Evolutionary conservation across 1,140 invertebrate species (phyloP), one percentile per base, ranked within the genome.

Genomic region (Leptopilina clavipes): DNA sequence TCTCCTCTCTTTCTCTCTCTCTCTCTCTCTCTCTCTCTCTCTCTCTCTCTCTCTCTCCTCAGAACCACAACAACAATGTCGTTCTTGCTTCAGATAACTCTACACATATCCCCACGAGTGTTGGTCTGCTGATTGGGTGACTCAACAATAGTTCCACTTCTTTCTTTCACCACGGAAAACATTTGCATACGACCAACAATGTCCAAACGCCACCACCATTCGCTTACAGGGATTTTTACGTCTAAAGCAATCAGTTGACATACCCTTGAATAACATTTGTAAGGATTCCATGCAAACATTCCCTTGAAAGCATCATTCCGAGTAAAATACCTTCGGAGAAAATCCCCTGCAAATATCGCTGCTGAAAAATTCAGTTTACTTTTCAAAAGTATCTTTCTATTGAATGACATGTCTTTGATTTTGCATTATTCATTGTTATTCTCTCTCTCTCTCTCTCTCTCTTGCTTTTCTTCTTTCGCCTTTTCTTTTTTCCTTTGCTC

Each of bases 61-160:
- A 76, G 76, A 70, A 77, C 82, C 81, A 80, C 83, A 85, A 80
- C 80, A 81, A 82, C 79, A 77, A 81, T 81, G 72, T 80, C 65
- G 59, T 71, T 70, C 65, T 72, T 44, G 48, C 43, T 25, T 65
- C 59, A 65, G 59, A 65, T 65, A 25, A 31, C 59, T 65, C 14
- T 19, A 40, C 59, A 65, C 59, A 65, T 65, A 65, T 65, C 22
- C 18, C 59, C 59, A 65, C 22, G 59, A 65, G 59, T 65, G 59
- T 65, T 31, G 25, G 22, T 12, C 10, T 31, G 25, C 59, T 65
- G 59, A 65, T 65, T 65, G 59, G 59, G 59, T 14, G 59, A 65
- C 59, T 9, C 59, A 65, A 65, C 59, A 65, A 65, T 65, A 37
- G 59, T 37, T n/a, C 25, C 14, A 65, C 59, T 65, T 65, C 25